Evolutionary conservation across 2,888 invertebrate species (phyloP).

Genomic region (Apoda limacodes): DNA sequence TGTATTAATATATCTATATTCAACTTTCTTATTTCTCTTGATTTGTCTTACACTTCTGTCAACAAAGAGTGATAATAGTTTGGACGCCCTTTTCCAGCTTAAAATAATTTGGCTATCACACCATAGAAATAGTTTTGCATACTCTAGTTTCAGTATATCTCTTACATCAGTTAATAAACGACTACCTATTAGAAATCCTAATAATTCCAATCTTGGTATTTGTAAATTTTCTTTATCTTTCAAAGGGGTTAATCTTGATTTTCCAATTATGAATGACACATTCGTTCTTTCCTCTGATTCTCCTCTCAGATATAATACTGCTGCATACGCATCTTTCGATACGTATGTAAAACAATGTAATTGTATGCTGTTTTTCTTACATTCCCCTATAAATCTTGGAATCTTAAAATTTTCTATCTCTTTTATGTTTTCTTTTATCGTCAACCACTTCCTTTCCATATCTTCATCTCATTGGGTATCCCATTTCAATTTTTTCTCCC

Average conservation of each 20-base stretch:
- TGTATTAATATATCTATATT: conserved; percentile 1
- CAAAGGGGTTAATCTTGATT: conserved; percentile 1
- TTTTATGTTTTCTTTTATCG: conserved; percentile 1
- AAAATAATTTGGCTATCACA: conserved; percentile 7
- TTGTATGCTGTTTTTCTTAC: not conserved
- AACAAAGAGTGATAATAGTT: conserved; percentile 8
- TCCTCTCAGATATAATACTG: conserved; percentile 1
- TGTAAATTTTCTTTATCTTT: conserved; percentile 4
- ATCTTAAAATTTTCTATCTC: not conserved
- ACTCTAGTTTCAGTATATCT: not conserved
- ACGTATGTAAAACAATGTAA: conserved; percentile 7
- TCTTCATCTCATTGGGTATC: conserved; percentile 3
- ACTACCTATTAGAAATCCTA: conserved; percentile 6
- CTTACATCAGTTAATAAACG: conserved; percentile 1
- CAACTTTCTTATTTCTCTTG: conserved; percentile 2
- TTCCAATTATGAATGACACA: conserved; percentile 2
- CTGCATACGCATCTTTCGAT: conserved; percentile 5
- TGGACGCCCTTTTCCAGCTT: conserved; percentile 4
- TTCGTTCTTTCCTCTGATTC: not conserved
- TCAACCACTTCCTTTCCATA: not conserved
- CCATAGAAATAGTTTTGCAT: conserved; percentile 3
- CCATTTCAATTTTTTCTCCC: conserved; percentile 10
- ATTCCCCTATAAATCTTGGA: conserved; percentile 5
- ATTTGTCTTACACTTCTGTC: conserved; percentile 5
- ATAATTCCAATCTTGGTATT: conserved; percentile 4